These are phyloP conservation scores for Sparidentex hasta DNA, from an alignment of 2,797 vertebrate species.

Conservation along the genomic window DNA sequence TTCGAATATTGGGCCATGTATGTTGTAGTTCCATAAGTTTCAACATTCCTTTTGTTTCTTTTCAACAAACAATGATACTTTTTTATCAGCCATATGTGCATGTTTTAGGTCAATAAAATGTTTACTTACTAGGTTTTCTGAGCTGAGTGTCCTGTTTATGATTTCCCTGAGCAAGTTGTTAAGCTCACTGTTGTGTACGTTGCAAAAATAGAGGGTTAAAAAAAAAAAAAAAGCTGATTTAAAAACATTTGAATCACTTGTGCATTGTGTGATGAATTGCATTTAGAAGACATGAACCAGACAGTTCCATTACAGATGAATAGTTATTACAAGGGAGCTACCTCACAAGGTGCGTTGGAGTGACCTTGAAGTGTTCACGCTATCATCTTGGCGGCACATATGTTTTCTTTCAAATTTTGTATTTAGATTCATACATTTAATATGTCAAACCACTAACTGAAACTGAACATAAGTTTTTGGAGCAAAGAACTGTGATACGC, in stretches of 20 bases:
- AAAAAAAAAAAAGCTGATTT: not conserved
- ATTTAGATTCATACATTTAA: not conserved
- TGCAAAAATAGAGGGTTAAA: not conserved
- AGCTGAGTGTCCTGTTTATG: constrained; percentile 64
- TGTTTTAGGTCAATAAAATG: constrained; percentile 88
- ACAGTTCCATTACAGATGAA: not conserved
- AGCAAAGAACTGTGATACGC: not conserved
- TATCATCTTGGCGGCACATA: not conserved
- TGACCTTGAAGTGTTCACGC: not conserved
- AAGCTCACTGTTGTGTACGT: not conserved
- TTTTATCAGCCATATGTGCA: constrained; percentile 83
- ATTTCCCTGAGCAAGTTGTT: constrained; percentile 10
- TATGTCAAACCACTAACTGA: not conserved
- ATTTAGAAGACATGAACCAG: not conserved
- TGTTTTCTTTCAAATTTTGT: not conserved
- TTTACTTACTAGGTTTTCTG: constrained; percentile 81
- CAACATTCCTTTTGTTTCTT: constrained; percentile 78
- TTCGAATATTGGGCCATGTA: constrained; percentile 71
- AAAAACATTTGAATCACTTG: not conserved
- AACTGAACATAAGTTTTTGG: not conserved
- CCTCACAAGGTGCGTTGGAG: not conserved
- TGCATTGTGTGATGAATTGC: not conserved
- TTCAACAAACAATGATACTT: constrained; percentile 66
- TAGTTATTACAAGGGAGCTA: not conserved
- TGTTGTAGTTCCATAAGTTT: constrained; percentile 74